Evolutionary conservation across 2,888 invertebrate genomes (phyloP), one percentile per base, ranked within the genome.

Genomic region (Drosophila borborema): DNA sequence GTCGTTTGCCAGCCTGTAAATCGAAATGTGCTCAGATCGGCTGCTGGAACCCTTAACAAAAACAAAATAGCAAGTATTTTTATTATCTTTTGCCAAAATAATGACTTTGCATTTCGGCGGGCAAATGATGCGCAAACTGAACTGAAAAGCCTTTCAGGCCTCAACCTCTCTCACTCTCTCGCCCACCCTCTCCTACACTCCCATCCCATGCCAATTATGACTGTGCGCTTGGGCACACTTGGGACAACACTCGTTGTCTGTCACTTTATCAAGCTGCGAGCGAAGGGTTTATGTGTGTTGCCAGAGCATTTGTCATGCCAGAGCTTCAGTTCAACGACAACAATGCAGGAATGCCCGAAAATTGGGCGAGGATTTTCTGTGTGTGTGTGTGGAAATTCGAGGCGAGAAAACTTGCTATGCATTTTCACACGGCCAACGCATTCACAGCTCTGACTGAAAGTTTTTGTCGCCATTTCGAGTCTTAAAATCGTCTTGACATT

Each of bases 31-130:
- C 63, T 45, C 72, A 18, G 43, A 48, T 77, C 68, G 43, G 54
- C 41, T 40, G 31, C 18, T 34, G 38, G 16, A 48, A n/a, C 34
- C 46, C 41, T 34, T 12, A 41, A 28, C 28, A 28, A 49, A 65
- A 67, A 71, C 60, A 75, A 87, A 80, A 70, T 58, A 40, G 74
- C 49, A 40, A 58, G 36, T 40, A 68, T 77, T 85, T 81, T 73
- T 86, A 81, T 73, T 86, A 81, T 81, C 66, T 77, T 53, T 64
- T 51, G 67, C 64, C 62, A 71, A 82, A 85, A 89, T 88, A 85
- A 88, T 85, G 89, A 88, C 79, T 80, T 77, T 75, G 85, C 86
- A 89, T 89, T 86, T 89, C 65, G 64, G 46, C 56, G 65, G 64
- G 46, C 72, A 85, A 89, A 84, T 80, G 87, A 81, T 84, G 84